Evolutionary conservation across 2,888 invertebrate species (phyloP).

Genomic region (Venustoraphidia nigricollis): DNA sequence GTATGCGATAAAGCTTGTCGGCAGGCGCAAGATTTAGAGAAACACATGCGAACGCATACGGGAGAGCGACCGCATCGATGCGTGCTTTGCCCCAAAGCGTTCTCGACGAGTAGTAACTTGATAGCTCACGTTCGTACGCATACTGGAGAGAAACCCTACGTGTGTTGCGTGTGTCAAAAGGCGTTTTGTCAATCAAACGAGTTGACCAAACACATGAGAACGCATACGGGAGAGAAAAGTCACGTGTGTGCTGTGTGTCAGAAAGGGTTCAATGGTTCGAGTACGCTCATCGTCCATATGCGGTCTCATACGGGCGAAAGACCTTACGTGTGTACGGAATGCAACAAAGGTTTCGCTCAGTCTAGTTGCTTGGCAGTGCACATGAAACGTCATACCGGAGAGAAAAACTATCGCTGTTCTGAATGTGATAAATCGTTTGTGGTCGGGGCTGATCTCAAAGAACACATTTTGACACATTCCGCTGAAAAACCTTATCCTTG

Average conservation of each 20-base stretch:
- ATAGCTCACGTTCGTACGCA: slow-evolving; percentile 30
- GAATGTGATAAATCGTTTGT: slow-evolving; percentile 21
- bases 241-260: slow-evolving; percentile 30
- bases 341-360: slow-evolving; percentile 25
- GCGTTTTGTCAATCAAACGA: slow-evolving; percentile 30
- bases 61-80: slow-evolving; percentile 31
- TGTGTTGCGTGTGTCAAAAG: slow-evolving; percentile 29
- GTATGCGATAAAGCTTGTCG: slow-evolving; percentile 29
- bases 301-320: slow-evolving; percentile 27
- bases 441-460: slow-evolving; percentile 19
- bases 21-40: slow-evolving; percentile 30
- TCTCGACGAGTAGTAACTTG: slow-evolving; percentile 31
- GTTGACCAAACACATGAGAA: slow-evolving; percentile 29
- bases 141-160: slow-evolving; percentile 29
- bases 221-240: slow-evolving; percentile 31
- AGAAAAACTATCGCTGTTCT: slow-evolving; percentile 17
- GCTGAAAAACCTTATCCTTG: slow-evolving; percentile 19
- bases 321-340: slow-evolving; percentile 25
- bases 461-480: slow-evolving; percentile 18
- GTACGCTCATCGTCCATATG: slow-evolving; percentile 25
- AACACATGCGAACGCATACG: slow-evolving; percentile 31
- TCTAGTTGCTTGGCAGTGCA: slow-evolving; percentile 27
- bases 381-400: slow-evolving; percentile 25
- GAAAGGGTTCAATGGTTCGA: slow-evolving; percentile 29
- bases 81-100: slow-evolving; percentile 27